phyloP scores from a whole-genome alignment of 2,888 invertebrate genomes.

The Lasioglossum figueresi region DNA sequence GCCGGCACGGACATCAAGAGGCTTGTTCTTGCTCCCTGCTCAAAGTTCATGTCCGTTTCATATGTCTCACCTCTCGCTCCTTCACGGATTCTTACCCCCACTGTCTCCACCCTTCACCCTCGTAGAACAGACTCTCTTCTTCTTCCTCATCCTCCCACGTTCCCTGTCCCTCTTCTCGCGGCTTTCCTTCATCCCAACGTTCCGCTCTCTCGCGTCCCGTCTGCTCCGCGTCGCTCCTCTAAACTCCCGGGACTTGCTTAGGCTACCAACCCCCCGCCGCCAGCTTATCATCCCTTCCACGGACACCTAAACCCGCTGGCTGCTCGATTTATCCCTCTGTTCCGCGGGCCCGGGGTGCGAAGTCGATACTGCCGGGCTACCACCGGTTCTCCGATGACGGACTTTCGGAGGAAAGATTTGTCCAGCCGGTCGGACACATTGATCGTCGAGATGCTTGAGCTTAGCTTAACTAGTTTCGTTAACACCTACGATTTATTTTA shows the following conservation, averaged over 20 bases:
- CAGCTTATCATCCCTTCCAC: constrained; percentile 67
- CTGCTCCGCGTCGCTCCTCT: constrained; percentile 58
- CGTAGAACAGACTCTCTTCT: background rate
- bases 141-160: background rate
- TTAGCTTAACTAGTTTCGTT: background rate
- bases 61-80: constrained; percentile 79
- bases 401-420: background rate
- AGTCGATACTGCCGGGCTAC: background rate
- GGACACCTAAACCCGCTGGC: constrained; percentile 47
- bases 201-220: constrained; percentile 35
- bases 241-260: constrained; percentile 65
- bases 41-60: constrained; percentile 80
- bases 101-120: constrained; percentile 19
- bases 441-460: background rate
- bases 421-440: background rate
- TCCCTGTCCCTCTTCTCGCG: constrained; percentile 4
- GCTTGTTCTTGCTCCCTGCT: constrained; percentile 69
- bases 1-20: constrained; percentile 51
- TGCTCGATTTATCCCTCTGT: constrained; percentile 55
- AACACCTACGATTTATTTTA: too few relatives aligned
- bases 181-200: constrained; percentile 20
- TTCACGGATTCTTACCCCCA: constrained; percentile 63
- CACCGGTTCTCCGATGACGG: background rate
- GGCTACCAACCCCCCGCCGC: constrained; percentile 32
- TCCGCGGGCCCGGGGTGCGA: constrained; percentile 27